Base-by-base conservation (phyloP, 2,797 vertebrate genomes). In the Lates japonicus region DNA sequence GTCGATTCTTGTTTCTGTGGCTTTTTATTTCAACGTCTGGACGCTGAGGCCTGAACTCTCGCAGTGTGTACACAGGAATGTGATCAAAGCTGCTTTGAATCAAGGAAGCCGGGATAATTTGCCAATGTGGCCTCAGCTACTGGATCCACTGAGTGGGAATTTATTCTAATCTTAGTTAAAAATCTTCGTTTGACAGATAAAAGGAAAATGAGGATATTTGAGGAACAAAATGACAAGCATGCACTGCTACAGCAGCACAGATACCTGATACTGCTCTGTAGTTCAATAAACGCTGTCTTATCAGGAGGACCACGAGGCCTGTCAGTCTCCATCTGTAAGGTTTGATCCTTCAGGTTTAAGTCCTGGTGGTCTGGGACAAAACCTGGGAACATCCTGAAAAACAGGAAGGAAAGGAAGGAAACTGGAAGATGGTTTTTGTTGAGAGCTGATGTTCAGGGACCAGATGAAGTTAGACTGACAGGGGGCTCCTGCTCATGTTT, bases 1-100 rank as follows among this genome's bases (percentile, higher is more conserved):
- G 58, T 22, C 10, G 16, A 67, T 57, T 70, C 66, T 63, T 68
- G 57, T 70, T 49, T 84, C 14, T 67, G 29, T 11, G 55, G 44
- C 35, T 62, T 74, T 72, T 66, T 69, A 60, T 67, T 60, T 25
- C 12, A 5, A 6, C 1, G 35, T 68, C 57, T 44, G 52, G 61
- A 74, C 16, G 70, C 66, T 65, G 61, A 72, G 41, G 59, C 55
- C 61, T 7, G 59, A 72, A 59, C 2, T 3, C 75, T 72, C 12
- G 1, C 52, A 0, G 68, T 42, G 52, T 74, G 76, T 62, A 67
- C 54, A 39, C 41, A 41, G 9, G 33, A 55, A 70, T n/a, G 39
- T 42, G 84, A 89, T 85, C 86, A 85, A 78, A 78, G 82, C 48
- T 7, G 55, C 70, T 73, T 7, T 46, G 70, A 80, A 58, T 77